phyloP scores from a whole-genome alignment of 2,888 invertebrate genomes.

The Lasiommata megera region DNA sequence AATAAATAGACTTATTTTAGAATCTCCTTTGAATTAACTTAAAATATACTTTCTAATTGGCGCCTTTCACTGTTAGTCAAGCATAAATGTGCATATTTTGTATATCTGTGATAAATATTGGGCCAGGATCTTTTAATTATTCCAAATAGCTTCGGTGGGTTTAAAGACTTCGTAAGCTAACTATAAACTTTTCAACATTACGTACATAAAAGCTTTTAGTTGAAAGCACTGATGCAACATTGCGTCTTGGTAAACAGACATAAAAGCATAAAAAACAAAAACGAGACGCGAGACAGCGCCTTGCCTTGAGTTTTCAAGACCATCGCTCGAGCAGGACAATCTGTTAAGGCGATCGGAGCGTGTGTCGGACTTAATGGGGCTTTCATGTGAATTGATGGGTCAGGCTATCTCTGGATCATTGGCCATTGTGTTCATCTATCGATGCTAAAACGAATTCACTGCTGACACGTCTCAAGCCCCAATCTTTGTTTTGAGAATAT shows the following conservation, averaged over 20 bases:
- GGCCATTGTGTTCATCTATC: background rate
- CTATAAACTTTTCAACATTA: background rate
- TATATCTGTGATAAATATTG: background rate
- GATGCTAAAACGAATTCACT: too few relatives aligned
- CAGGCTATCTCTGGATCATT: background rate
- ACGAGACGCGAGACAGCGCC: constrained; percentile 5
- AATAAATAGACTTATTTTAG: background rate
- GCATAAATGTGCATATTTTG: constrained; percentile 6
- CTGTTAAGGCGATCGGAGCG: constrained; percentile 9
- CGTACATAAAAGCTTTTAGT: background rate
- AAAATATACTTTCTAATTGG: constrained; percentile 14
- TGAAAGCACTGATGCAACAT: background rate
- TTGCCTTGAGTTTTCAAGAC: constrained; percentile 22
- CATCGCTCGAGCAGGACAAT: constrained; percentile 16
- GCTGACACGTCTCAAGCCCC: too few relatives aligned
- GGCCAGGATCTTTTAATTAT: background rate
- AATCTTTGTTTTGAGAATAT: too few relatives aligned
- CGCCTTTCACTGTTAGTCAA: constrained; percentile 10
- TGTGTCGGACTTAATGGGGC: constrained; percentile 1
- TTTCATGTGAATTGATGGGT: constrained; percentile 12
- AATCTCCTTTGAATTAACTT: background rate
- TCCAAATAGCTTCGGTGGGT: background rate
- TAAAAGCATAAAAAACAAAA: constrained; percentile 6
- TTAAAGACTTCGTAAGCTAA: background rate
- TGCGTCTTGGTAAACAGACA: background rate